phyloP scores from a whole-genome alignment of 2,113 vertebrate genomes.

The Sula dactylatra region DNA sequence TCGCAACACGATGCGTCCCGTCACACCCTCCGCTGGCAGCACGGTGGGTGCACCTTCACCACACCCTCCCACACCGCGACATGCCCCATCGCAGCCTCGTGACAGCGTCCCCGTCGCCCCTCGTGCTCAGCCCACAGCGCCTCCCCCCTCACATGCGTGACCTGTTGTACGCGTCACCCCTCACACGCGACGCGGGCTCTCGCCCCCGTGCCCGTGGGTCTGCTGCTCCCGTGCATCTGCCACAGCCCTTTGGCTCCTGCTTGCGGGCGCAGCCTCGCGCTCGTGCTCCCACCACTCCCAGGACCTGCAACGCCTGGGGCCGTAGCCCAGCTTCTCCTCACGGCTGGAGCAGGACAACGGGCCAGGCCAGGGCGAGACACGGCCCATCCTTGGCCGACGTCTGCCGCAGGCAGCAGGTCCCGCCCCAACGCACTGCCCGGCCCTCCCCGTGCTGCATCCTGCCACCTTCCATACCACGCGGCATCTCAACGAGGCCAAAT shows the following conservation, averaged over 20 bases:
- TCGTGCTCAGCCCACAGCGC: fast-evolving
- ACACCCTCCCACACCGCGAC: fast-evolving
- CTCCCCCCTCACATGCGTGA: fast-evolving
- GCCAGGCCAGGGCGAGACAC: fast-evolving
- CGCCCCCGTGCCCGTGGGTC: fast-evolving
- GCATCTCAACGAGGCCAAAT: background rate
- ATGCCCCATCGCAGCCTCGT: background rate
- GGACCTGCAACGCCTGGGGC: background rate
- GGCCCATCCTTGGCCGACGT: fast-evolving
- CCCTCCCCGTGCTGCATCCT: background rate
- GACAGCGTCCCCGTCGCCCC: background rate
- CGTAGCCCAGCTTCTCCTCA: background rate
- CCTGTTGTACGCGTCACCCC: background rate
- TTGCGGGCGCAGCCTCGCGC: fast-evolving
- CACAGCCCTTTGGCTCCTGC: background rate
- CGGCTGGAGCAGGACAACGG: fast-evolving
- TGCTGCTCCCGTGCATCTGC: background rate
- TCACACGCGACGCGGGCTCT: fast-evolving
- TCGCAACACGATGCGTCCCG: fast-evolving
- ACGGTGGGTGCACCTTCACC: fast-evolving
- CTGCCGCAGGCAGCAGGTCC: background rate
- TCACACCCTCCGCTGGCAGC: fast-evolving
- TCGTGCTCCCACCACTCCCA: fast-evolving
- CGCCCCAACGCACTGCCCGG: fast-evolving
- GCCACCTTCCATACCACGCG: fast-evolving